Percentiles rank a stretch among this genome's conserved stretches.
Evolutionary conservation across 2,888 invertebrate genomes (phyloP).

Genomic region (Eristalis arbustorum): DNA sequence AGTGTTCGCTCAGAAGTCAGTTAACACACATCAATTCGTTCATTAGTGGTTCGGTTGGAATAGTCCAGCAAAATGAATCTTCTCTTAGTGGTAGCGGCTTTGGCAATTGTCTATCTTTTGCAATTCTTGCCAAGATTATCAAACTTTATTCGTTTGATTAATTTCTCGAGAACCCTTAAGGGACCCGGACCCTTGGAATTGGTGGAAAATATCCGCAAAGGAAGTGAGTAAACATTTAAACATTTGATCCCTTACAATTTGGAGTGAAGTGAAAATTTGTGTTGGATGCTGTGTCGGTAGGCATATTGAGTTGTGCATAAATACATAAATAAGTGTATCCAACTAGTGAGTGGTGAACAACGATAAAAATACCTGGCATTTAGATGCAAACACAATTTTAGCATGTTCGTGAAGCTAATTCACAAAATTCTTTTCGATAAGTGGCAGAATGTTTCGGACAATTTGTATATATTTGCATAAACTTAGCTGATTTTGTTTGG

Average conservation of each 20-base stretch:
- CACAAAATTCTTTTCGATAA: not conserved
- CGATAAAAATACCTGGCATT: constrained; percentile 1
- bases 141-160: constrained; percentile 72
- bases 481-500: not conserved
- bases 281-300: not conserved
- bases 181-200: constrained; percentile 76
- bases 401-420: not conserved
- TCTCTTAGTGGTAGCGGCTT: constrained; percentile 18
- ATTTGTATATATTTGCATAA: not conserved
- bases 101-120: constrained; percentile 31
- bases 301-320: not conserved
- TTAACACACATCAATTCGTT: constrained; percentile 12
- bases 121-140: constrained; percentile 32
- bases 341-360: not conserved
- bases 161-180: constrained; percentile 75
- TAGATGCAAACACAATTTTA: not conserved
- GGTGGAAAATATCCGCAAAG: constrained; percentile 76
- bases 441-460: not conserved
- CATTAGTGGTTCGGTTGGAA: not conserved
- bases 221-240: constrained; percentile 73
- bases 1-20: constrained; percentile 36
- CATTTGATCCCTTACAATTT: too few relatives aligned
- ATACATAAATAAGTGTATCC: not conserved
- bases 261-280: not conserved
- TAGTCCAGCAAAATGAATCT: constrained; percentile 30